phyloP scores from a whole-genome alignment of 2,797 vertebrate genomes.

The Halcyon badia region DNA sequence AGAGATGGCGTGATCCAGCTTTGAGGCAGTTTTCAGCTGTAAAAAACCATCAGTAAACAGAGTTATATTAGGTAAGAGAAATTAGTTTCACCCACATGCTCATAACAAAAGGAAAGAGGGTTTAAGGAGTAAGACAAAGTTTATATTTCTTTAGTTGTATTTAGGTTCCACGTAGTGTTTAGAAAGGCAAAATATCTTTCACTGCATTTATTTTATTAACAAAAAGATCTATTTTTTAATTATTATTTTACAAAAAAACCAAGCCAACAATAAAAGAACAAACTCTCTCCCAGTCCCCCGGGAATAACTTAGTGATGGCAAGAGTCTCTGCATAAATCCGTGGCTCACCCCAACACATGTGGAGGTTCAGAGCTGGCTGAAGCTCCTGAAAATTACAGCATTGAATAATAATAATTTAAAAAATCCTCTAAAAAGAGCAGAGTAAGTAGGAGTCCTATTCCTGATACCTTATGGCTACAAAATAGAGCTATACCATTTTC shows the following conservation, averaged over 20 bases:
- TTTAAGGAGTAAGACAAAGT: background rate
- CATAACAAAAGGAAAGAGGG: background rate
- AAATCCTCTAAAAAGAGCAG: background rate
- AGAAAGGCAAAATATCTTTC: background rate
- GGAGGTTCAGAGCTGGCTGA: background rate
- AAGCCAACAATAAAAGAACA: no score
- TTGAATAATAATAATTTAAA: background rate
- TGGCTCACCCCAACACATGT: background rate
- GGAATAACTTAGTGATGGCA: background rate
- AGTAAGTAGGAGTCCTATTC: background rate
- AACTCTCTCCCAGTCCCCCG: no score
- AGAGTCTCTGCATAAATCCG: background rate
- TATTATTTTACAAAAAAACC: background rate
- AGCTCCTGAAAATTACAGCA: background rate
- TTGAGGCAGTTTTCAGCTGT: background rate
- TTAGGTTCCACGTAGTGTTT: background rate
- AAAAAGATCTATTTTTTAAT: background rate
- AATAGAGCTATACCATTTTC: background rate
- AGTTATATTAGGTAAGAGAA: background rate
- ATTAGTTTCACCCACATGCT: background rate
- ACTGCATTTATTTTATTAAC: background rate
- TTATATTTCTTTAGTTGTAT: background rate
- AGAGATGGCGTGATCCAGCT: background rate
- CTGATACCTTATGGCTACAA: accelerated
- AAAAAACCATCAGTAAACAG: background rate